Percentiles rank a stretch among this genome's conserved stretches.
These are phyloP conservation scores for Lutjanus campechanus DNA, from an alignment of 2,797 vertebrate genomes.

Conservation along the genomic window DNA sequence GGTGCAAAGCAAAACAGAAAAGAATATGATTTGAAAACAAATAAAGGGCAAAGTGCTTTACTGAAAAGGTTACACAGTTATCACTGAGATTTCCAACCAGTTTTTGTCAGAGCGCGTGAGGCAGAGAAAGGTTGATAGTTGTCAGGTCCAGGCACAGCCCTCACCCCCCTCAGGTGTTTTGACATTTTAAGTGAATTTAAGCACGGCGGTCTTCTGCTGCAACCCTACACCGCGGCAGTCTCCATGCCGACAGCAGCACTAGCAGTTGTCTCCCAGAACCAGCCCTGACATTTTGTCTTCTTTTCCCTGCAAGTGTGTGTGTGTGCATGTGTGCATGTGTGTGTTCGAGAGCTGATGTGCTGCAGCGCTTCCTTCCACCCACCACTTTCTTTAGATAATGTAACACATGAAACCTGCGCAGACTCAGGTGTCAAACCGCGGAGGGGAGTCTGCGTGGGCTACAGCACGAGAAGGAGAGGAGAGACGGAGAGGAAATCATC, in stretches of 20 bases:
- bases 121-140: conserved; percentile 72
- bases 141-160: conserved; percentile 69
- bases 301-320: conserved; percentile 19
- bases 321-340: conserved; percentile 12
- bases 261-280: conserved; percentile 71
- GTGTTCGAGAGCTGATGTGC: conserved; percentile 47
- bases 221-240: conserved; percentile 61
- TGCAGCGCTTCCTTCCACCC: conserved; percentile 72
- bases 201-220: conserved; percentile 64
- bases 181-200: conserved; percentile 83
- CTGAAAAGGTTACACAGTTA: conserved; percentile 78
- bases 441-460: conserved; percentile 73
- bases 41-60: conserved; percentile 71
- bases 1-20: conserved; percentile 55
- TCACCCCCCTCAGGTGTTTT: conserved; percentile 75
- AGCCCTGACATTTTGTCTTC: conserved; percentile 78
- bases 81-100: conserved; percentile 71
- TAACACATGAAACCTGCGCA: conserved; percentile 64
- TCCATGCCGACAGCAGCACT: conserved; percentile 71
- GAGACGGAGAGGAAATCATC: conserved; percentile 28
- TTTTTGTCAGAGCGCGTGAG: conserved; percentile 59
- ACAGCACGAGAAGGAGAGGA: conserved; percentile 24
- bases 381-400: conserved; percentile 76
- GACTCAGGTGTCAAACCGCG: conserved; percentile 75
- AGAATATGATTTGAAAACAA: conserved; percentile 68